Percentiles rank a stretch among this genome's conserved stretches.
Evolutionary conservation across 2,797 vertebrate species (phyloP).

Genomic region (Pelochelys cantorii): DNA sequence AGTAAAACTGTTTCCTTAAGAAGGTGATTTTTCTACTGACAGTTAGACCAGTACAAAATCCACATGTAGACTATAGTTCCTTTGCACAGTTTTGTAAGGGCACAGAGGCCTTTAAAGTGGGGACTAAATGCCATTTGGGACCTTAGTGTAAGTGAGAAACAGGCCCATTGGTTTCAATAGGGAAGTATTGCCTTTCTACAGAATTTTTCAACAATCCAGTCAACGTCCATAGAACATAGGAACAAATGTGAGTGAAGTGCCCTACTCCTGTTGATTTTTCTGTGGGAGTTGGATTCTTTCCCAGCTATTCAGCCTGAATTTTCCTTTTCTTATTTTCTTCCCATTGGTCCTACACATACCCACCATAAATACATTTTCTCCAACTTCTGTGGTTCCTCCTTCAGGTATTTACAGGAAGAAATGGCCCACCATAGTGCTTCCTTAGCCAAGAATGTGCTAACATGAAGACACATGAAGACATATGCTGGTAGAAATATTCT

Average conservation of each 20-base stretch:
- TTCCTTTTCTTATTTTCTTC: neutral
- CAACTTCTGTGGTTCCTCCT: neutral
- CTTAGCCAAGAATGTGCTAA: neutral
- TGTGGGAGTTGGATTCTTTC: neutral
- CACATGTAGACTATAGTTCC: neutral
- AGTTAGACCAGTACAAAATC: neutral
- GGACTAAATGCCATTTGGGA: neutral
- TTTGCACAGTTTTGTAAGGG: neutral
- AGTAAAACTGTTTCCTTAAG: neutral
- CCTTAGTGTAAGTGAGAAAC: neutral
- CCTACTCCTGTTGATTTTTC: neutral
- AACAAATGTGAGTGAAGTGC: neutral
- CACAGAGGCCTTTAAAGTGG: too few species aligned
- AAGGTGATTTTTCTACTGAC: neutral
- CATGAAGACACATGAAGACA: conserved; percentile 1
- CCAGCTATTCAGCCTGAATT: fast-evolving
- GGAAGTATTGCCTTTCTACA: neutral
- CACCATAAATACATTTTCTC: neutral
- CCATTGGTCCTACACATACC: fast-evolving
- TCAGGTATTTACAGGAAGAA: neutral
- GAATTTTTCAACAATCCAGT: neutral
- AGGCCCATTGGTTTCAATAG: neutral
- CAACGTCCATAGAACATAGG: neutral
- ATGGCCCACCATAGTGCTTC: neutral
- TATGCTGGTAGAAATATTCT: neutral